A percentile compares a stretch with the other conserved stretches of the same genome.
Conservation (phyloP, 64 coral and sea anemone genomes). For the Cladopsammia gracilis region DNA sequence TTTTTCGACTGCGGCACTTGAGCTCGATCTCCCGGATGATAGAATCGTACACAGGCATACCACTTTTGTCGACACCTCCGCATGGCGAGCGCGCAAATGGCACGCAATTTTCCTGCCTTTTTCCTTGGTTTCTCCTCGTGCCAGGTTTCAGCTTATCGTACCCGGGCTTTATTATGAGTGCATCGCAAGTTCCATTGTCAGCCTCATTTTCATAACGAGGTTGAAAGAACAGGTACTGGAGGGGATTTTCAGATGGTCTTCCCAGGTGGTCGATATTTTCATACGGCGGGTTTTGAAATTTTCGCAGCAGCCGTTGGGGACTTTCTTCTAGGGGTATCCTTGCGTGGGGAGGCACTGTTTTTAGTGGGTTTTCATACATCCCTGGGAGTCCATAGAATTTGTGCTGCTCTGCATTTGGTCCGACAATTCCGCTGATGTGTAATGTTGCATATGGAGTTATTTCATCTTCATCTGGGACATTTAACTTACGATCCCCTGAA, state of each 20-base stretch:
- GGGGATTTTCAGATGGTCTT: neutral
- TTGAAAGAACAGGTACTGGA: neutral
- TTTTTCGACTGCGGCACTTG: neutral
- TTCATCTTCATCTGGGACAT: neutral
- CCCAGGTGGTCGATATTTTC: conserved; percentile 15
- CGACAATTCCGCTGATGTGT: neutral
- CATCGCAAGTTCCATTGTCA: neutral
- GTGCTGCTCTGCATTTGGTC: neutral
- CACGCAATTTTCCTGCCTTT: neutral
- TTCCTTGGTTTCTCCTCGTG: neutral
- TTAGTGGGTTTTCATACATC: conserved; percentile 36
- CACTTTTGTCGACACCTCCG: neutral
- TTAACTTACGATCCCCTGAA: neutral
- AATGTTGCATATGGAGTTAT: conserved; percentile 21
- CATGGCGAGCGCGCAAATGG: neutral
- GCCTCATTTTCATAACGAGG: conserved; percentile 29
- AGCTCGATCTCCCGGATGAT: neutral
- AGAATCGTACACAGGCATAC: neutral
- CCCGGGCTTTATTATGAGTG: neutral
- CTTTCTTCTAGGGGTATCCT: neutral
- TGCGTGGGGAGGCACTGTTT: neutral
- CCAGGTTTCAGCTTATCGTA: conserved; percentile 3
- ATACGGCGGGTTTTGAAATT: neutral
- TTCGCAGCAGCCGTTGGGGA: neutral
- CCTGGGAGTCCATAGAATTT: neutral